Conservation (phyloP, 2,113 vertebrate species). For the Mixornis gularis region DNA sequence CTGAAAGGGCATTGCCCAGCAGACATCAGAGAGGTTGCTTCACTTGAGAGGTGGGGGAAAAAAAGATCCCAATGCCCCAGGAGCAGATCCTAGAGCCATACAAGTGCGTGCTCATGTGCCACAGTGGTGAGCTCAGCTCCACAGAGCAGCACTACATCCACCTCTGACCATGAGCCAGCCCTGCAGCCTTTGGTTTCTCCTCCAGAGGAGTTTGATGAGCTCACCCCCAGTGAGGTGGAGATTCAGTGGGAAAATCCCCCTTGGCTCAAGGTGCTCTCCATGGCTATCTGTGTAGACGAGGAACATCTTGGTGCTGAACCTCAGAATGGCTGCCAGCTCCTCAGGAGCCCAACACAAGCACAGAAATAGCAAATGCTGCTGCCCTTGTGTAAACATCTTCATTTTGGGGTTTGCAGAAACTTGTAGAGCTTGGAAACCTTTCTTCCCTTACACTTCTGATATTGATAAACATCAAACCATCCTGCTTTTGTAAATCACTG, state of each 20-base stretch:
- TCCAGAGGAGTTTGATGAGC: neutral
- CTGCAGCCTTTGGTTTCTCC: neutral
- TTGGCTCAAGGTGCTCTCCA: neutral
- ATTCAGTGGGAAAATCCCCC: neutral
- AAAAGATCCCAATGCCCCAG: neutral
- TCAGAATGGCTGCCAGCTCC: neutral
- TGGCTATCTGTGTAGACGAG: rapidly evolving
- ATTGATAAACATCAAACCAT: neutral
- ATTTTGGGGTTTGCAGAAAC: neutral
- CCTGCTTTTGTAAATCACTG: neutral
- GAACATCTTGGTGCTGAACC: neutral
- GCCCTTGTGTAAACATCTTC: neutral
- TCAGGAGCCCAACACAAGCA: neutral
- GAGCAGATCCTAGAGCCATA: neutral
- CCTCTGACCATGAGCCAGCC: rapidly evolving
- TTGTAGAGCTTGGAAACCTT: neutral
- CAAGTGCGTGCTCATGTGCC: neutral
- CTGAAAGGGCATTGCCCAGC: neutral
- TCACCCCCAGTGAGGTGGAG: neutral
- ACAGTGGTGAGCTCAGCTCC: neutral
- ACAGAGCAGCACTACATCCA: neutral
- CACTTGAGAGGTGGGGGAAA: rapidly evolving
- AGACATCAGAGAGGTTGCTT: neutral
- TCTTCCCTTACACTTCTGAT: neutral
- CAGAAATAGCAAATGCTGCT: neutral